Evolutionary conservation across 2,888 invertebrate genomes (phyloP).

Genomic region (Drosophila mimica): DNA sequence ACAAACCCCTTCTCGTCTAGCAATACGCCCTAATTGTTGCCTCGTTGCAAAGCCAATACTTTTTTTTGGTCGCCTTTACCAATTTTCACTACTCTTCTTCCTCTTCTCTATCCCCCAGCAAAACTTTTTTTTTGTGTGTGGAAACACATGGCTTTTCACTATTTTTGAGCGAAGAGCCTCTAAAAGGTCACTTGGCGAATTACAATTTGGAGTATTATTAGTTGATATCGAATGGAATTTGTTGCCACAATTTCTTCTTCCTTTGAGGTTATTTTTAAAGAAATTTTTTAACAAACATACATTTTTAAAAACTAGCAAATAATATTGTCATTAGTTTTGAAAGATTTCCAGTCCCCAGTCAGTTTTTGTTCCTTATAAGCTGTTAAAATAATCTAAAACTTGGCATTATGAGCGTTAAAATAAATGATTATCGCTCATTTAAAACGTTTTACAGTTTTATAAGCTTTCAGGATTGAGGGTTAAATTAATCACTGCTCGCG

Average conservation of each 20-base stretch:
- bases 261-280: too few relatives aligned
- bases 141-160: conserved; percentile 4
- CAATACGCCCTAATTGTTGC: conserved; percentile 46
- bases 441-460: not conserved
- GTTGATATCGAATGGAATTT: not conserved
- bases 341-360: not conserved
- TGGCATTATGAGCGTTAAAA: not conserved
- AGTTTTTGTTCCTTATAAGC: not conserved
- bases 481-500: not conserved
- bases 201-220: not conserved
- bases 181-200: not conserved
- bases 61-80: conserved; percentile 18
- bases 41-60: conserved; percentile 34
- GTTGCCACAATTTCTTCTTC: not conserved
- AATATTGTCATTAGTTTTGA: not conserved
- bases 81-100: conserved; percentile 9
- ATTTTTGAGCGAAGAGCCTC: not conserved
- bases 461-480: not conserved
- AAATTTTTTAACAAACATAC: too few relatives aligned
- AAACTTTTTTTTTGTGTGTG: conserved; percentile 21
- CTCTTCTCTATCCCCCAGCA: conserved; percentile 22
- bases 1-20: not conserved
- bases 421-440: not conserved
- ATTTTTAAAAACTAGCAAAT: not conserved
- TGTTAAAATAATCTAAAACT: not conserved